Percentiles rank a stretch among this genome's conserved stretches.
These are phyloP conservation scores for Cyrtodaria siliqua DNA, from an alignment of 2,888 invertebrate genomes.

Conservation along the genomic window DNA sequence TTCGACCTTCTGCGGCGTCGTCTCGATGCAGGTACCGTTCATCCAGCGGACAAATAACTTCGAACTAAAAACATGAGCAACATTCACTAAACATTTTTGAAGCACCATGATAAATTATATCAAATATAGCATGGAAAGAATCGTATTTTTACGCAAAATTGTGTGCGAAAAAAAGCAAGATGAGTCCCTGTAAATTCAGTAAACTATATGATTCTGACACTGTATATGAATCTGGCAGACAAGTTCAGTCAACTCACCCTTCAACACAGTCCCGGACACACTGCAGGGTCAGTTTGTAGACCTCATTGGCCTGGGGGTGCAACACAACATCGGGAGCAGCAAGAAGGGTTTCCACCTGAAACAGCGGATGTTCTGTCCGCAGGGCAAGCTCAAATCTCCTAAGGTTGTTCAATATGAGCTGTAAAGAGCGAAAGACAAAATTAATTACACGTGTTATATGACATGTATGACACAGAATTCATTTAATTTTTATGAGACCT, in stretches of 20 bases:
- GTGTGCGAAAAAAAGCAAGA: too few relatives aligned
- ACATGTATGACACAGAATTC: too few relatives aligned
- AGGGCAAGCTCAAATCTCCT: constrained; percentile 89
- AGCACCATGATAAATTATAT: too few relatives aligned
- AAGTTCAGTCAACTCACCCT: constrained; percentile 89
- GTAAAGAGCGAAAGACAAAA: constrained; percentile 48
- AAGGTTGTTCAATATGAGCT: constrained; percentile 90
- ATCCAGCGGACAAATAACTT: constrained; percentile 94
- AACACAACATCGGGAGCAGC: constrained; percentile 92
- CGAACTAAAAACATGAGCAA: constrained; percentile 86
- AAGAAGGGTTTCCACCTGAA: constrained; percentile 93
- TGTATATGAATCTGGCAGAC: too few relatives aligned
- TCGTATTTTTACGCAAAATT: too few relatives aligned
- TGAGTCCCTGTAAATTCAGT: too few relatives aligned
- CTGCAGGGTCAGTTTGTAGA: constrained; percentile 92
- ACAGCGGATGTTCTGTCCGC: constrained; percentile 89
- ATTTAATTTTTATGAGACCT: too few relatives aligned
- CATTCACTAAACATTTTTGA: too few relatives aligned
- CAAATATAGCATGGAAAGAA: too few relatives aligned
- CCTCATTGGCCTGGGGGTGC: constrained; percentile 91
- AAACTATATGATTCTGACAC: too few relatives aligned
- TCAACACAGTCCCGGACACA: constrained; percentile 92
- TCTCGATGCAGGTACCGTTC: constrained; percentile 92
- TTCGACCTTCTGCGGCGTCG: constrained; percentile 89
- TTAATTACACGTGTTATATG: too few relatives aligned